phyloP scores from a whole-genome alignment of 2,888 invertebrate genomes.

The Drosophila koepferae region DNA sequence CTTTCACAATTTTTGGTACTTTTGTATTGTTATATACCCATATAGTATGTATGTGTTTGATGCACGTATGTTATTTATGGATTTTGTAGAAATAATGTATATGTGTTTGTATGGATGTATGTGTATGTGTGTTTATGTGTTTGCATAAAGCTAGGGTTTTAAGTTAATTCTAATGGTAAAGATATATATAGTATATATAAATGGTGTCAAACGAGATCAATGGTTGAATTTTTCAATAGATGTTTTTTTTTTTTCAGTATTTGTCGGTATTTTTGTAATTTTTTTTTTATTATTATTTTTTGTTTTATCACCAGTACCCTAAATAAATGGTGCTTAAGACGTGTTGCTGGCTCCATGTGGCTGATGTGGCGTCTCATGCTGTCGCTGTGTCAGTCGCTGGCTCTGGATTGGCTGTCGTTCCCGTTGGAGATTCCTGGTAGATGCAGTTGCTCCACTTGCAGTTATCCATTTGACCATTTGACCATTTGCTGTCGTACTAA shows the following conservation, averaged over 20 bases:
- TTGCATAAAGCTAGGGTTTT: slow-evolving; percentile 27
- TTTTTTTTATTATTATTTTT: slow-evolving; percentile 61
- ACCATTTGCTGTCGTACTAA: slow-evolving; percentile 34
- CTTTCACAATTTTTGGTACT: not conserved
- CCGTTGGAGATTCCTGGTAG: slow-evolving; percentile 18
- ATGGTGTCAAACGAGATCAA: slow-evolving; percentile 59
- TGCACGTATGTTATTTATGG: slow-evolving; percentile 8
- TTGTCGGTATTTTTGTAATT: slow-evolving; percentile 38
- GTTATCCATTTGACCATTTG: slow-evolving; percentile 42
- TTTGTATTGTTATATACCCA: slow-evolving; percentile 17
- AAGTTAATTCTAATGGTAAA: slow-evolving; percentile 44
- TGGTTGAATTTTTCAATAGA: slow-evolving; percentile 39
- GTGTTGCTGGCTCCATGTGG: slow-evolving; percentile 37
- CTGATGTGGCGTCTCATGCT: slow-evolving; percentile 33
- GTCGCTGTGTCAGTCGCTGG: slow-evolving; percentile 32
- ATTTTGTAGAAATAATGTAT: not conserved
- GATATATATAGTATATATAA: slow-evolving; percentile 44
- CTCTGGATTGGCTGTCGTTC: slow-evolving; percentile 19
- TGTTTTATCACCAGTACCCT: slow-evolving; percentile 84
- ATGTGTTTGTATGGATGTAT: not conserved
- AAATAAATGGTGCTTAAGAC: slow-evolving; percentile 76
- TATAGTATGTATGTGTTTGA: not conserved
- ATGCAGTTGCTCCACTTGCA: slow-evolving; percentile 34
- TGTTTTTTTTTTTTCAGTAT: slow-evolving; percentile 21
- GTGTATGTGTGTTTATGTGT: not conserved